These are phyloP conservation scores for Tetramorium parvispinum DNA, from an alignment of 1,140 invertebrate genomes.

Conservation along the genomic window DNA sequence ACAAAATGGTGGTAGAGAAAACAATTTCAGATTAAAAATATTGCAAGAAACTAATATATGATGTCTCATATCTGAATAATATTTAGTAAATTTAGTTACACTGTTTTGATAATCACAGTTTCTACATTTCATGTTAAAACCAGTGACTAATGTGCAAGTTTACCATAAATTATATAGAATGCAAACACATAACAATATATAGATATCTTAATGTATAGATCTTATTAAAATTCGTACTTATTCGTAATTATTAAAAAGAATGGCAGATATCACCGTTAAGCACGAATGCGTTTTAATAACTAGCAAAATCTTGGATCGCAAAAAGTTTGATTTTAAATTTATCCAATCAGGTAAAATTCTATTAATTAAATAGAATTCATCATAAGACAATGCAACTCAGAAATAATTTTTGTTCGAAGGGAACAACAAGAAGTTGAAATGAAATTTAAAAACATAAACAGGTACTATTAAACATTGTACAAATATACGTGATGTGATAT, in stretches of 20 bases:
- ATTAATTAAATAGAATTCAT: constrained; percentile 1
- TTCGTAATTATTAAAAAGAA: constrained; percentile 56
- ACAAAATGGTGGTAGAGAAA: constrained; percentile 4
- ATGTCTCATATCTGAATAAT: constrained; percentile 55
- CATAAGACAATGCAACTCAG: background rate
- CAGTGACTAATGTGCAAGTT: constrained; percentile 62
- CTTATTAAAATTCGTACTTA: constrained; percentile 67
- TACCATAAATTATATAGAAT: constrained; percentile 62
- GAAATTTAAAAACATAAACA: constrained; percentile 15
- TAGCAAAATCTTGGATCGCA: constrained; percentile 57
- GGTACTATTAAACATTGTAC: constrained; percentile 27
- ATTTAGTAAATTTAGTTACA: constrained; percentile 68
- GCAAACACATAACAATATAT: constrained; percentile 60
- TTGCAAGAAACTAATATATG: constrained; percentile 51
- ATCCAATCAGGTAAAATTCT: background rate
- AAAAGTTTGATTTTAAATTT: constrained; percentile 58
- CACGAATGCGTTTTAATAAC: constrained; percentile 60
- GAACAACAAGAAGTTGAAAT: constrained; percentile 11
- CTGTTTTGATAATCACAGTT: constrained; percentile 69
- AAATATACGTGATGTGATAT: constrained; percentile 32
- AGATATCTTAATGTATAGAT: constrained; percentile 65
- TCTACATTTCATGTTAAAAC: constrained; percentile 59
- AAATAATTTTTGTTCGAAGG: constrained; percentile 3
- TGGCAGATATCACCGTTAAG: constrained; percentile 59
- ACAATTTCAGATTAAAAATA: constrained; percentile 43